Conservation (phyloP, 2,113 vertebrate genomes). For the Dipodomys merriami region DNA sequence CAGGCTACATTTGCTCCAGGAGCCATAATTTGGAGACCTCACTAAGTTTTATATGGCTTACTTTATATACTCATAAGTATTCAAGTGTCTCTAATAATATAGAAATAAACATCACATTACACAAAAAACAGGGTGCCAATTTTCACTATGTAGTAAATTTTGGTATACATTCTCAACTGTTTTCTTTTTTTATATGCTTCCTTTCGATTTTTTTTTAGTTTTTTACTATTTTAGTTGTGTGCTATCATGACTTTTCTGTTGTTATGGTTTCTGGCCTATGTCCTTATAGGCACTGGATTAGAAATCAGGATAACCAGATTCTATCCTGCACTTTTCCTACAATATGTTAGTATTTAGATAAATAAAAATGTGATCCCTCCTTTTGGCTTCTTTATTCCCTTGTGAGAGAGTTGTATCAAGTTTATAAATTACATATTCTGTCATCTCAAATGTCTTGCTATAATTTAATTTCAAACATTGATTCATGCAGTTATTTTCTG, state of each 20-base stretch:
- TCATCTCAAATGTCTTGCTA: conserved; percentile 36
- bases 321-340: neutral
- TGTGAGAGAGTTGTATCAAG: neutral
- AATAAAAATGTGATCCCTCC: neutral
- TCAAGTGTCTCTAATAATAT: neutral
- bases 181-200: neutral
- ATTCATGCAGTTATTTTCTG: neutral
- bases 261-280: neutral
- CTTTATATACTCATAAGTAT: neutral
- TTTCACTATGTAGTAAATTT: neutral
- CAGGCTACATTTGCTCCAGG: neutral
- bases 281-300: neutral
- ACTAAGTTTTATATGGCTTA: neutral
- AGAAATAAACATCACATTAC: neutral
- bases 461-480: conserved; percentile 19
- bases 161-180: neutral
- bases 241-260: neutral
- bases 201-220: neutral
- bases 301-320: neutral
- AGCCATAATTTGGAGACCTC: neutral
- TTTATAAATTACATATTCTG: neutral
- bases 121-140: neutral
- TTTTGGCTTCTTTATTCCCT: neutral
- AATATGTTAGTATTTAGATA: neutral
- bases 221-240: neutral